Conservation (phyloP, 2,113 vertebrate genomes). For the Benitochromis conjunctus region DNA sequence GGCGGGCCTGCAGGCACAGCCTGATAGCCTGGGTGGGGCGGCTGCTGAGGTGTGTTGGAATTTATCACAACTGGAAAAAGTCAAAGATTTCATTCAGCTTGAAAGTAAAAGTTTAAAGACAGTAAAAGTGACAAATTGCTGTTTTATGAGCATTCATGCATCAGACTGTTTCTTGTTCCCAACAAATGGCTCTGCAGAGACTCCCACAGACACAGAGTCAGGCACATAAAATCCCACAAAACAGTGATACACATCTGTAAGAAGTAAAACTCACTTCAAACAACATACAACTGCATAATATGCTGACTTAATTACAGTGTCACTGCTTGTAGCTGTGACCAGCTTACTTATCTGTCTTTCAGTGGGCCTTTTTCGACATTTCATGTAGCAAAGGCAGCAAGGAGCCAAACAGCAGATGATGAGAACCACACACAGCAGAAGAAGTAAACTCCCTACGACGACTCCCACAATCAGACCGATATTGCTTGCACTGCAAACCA, state of each 20-base stretch:
- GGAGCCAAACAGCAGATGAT: slow-evolving; percentile 37
- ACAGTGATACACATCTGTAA: neutral
- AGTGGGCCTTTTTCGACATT: neutral
- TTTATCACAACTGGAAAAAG: slow-evolving; percentile 57
- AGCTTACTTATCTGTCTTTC: neutral
- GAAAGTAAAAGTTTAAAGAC: neutral
- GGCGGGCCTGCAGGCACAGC: slow-evolving; percentile 57
- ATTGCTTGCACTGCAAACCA: fast-evolving
- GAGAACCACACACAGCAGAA: slow-evolving; percentile 2
- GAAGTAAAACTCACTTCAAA: neutral
- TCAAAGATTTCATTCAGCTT: neutral
- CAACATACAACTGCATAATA: neutral
- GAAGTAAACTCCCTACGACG: neutral
- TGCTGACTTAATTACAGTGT: neutral
- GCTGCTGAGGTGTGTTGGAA: slow-evolving; percentile 32
- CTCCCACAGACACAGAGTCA: too few relatives aligned
- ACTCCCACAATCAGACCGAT: neutral
- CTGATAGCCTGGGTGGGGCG: slow-evolving; percentile 65
- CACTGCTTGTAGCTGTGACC: neutral
- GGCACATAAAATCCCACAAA: neutral
- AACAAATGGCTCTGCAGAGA: too few relatives aligned
- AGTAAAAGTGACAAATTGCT: neutral
- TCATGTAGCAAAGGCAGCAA: slow-evolving; percentile 38
- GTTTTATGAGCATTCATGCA: neutral
- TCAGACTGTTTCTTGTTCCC: neutral